Percentiles rank a stretch among this genome's conserved stretches.
phyloP scores from a whole-genome alignment of 2,113 vertebrate genomes.

The Deroptyus accipitrinus region DNA sequence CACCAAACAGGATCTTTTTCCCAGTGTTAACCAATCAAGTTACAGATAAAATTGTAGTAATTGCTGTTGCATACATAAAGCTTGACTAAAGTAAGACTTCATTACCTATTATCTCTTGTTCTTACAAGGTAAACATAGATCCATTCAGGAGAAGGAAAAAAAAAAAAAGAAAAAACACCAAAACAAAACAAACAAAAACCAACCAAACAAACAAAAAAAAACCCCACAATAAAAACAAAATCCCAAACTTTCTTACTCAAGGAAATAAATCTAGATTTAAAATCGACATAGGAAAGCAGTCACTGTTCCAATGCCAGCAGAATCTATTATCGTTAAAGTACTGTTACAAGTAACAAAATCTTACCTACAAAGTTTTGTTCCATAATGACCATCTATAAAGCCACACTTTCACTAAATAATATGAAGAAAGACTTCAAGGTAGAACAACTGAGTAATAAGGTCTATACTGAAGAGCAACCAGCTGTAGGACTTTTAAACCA shows the following conservation, averaged over 20 bases:
- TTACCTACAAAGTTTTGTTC: neutral
- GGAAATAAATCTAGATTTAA: neutral
- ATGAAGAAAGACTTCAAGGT: neutral
- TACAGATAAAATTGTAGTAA: neutral
- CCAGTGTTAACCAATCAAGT: neutral
- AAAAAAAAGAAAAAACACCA: neutral
- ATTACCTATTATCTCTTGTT: neutral
- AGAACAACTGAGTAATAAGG: neutral
- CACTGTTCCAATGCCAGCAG: neutral
- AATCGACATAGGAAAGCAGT: neutral
- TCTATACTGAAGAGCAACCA: neutral
- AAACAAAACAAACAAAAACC: neutral
- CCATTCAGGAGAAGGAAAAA: neutral
- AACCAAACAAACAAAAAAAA: neutral
- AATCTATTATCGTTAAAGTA: neutral
- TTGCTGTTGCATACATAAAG: neutral
- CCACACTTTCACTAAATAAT: neutral
- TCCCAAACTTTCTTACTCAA: neutral
- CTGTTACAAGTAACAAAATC: neutral
- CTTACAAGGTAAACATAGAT: neutral
- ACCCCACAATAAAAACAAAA: neutral
- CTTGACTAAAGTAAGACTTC: neutral
- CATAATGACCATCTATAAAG: neutral
- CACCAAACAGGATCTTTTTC: neutral
- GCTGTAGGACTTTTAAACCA: neutral